A percentile compares a stretch with the other conserved stretches of the same genome.
These are phyloP conservation scores for Zaprionus bogoriensis DNA, from an alignment of 2,888 invertebrate species.

Conservation along the genomic window DNA sequence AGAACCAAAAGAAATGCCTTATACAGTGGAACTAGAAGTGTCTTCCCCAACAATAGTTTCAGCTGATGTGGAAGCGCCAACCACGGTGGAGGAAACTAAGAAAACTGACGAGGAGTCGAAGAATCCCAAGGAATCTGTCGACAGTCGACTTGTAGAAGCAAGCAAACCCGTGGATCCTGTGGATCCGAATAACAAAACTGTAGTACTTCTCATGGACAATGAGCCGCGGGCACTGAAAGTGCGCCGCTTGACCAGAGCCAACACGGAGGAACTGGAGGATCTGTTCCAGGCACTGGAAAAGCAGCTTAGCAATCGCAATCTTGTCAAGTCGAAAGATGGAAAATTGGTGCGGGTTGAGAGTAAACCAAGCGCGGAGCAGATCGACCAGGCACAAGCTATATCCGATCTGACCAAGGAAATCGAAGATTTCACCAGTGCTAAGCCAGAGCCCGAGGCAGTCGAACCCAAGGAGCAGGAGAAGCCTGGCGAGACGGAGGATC, in stretches of 20 bases:
- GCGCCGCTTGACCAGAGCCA: constrained; percentile 76
- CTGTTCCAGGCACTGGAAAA: constrained; percentile 79
- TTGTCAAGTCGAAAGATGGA: constrained; percentile 66
- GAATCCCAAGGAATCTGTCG: too few species aligned
- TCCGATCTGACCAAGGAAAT: constrained; percentile 74
- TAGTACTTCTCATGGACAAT: constrained; percentile 77
- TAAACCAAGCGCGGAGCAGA: constrained; percentile 35
- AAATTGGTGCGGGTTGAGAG: constrained; percentile 46
- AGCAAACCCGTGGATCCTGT: too few species aligned
- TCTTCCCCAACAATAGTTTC: not conserved
- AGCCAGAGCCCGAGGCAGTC: constrained; percentile 21
- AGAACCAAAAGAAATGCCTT: not conserved
- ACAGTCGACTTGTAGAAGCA: too few species aligned
- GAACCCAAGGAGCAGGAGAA: too few species aligned
- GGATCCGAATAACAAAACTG: constrained; percentile 73
- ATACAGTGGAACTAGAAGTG: not conserved
- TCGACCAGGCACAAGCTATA: constrained; percentile 67
- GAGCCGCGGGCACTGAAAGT: constrained; percentile 77
- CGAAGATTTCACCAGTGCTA: constrained; percentile 60
- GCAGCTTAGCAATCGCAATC: constrained; percentile 73
- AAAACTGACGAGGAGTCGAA: not conserved
- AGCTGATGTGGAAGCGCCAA: not conserved
- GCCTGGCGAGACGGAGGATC: too few species aligned
- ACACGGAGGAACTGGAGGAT: constrained; percentile 78
- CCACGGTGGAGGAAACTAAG: not conserved